Base-by-base conservation (phyloP, 2,888 invertebrate genomes). In the Anthophora plumipes region DNA sequence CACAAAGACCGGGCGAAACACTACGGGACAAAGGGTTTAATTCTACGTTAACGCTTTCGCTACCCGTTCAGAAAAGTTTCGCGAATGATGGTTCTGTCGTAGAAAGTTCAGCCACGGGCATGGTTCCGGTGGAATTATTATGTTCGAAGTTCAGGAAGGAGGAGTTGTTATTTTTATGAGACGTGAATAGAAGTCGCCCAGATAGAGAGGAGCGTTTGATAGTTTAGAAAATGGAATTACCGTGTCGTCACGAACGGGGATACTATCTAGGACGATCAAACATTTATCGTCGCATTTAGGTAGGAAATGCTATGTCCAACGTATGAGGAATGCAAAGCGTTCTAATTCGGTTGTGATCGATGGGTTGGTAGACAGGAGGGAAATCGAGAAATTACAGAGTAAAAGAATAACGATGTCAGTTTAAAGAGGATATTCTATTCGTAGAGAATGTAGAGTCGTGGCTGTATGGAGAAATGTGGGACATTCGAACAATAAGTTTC, bases 21-120 rank as follows among this genome's bases (percentile, higher is more conserved):
- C 67, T 76, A 12, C 72, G 60, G 50, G 59, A 69, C 20, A 66
- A 57, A 55, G 75, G 68, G 39, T 83, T 31, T 80, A 80, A 80
- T 80, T 80, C 67, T 55, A 39, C 55, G 75, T 83, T 72, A 59
- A 64, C 73, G 64, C 39, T 64, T 39, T 52, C 64, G 9, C 57
- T 43, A 20, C 12, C n/a, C n/a, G 8, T 12, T 14, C 7, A 22
- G 43, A 37, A 61, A 39, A 54, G 52, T 60, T 37, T 22, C 52
- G n/a, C 22, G 3, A 41, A 12, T 12, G 25, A 6, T n/a, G 60
- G 25, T 25, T 43, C 7, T n/a, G 17, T 12, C 25, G 61, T 20
- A 20, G 0, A 39, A 75, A 55, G 25, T 71, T 71, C 14, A 31
- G 46, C 59, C 17, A 14, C 8, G 14, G 41, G 31, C 4, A n/a